Percentiles rank a stretch among this genome's conserved stretches.
These are phyloP conservation scores for Oryzias celebensis DNA, from an alignment of 2,113 vertebrate species.

Conservation along the genomic window DNA sequence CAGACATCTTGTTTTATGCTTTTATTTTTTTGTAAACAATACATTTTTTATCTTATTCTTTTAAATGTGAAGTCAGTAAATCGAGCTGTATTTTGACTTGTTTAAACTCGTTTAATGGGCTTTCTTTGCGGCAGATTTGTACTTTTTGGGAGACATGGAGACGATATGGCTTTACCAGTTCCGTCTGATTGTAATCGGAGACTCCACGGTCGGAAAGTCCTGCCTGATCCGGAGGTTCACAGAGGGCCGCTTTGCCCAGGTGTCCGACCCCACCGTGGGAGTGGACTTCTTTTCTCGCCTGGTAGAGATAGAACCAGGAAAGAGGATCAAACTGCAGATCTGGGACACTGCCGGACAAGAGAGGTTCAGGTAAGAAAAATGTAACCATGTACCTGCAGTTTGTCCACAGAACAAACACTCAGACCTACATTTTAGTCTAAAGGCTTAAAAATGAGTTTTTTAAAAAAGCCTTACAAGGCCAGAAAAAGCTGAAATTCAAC, in stretches of 20 bases:
- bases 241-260: constrained; percentile 91
- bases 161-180: constrained; percentile 98
- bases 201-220: constrained; percentile 94
- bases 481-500: no score
- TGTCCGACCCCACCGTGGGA: constrained; percentile 93
- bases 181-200: constrained; percentile 93
- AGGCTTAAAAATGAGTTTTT: no score
- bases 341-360: constrained; percentile 92
- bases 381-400: not conserved
- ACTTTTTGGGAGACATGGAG: constrained; percentile 80
- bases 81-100: not conserved
- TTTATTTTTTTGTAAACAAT: not conserved
- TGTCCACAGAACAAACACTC: not conserved
- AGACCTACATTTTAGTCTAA: no score
- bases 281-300: constrained; percentile 96
- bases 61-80: no score
- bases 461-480: no score
- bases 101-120: not conserved
- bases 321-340: constrained; percentile 92
- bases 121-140: constrained; percentile 40
- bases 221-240: constrained; percentile 94
- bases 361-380: constrained; percentile 82
- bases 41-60: not conserved
- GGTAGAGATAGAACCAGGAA: constrained; percentile 94
- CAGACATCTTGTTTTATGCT: not conserved